A percentile compares a stretch with the other conserved stretches of the same genome.
phyloP scores from a whole-genome alignment of 2,797 vertebrate species.

The Onychomys torridus region DNA sequence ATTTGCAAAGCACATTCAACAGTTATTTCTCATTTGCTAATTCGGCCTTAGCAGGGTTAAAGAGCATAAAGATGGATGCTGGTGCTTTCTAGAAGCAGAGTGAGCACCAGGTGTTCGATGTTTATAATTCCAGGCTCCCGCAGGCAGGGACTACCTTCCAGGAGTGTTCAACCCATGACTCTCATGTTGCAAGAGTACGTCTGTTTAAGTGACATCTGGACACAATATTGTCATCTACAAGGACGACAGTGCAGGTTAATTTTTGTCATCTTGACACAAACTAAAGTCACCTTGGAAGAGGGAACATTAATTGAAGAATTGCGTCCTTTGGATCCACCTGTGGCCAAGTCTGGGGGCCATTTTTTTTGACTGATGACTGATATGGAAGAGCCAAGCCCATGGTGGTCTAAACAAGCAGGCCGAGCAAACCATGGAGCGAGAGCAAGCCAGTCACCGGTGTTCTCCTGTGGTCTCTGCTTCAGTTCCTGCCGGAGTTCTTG shows the following conservation, averaged over 20 bases:
- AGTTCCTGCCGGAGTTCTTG: not conserved
- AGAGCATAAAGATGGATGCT: not conserved
- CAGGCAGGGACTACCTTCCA: not conserved
- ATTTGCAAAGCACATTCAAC: not conserved
- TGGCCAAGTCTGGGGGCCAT: not conserved
- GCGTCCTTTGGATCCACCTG: not conserved
- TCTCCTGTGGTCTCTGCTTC: not conserved
- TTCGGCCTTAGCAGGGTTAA: not conserved
- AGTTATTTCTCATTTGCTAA: not conserved
- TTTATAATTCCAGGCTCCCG: not conserved
- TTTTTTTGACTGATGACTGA: not conserved
- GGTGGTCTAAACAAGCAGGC: not conserved
- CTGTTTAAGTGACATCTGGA: not conserved
- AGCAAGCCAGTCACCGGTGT: too few relatives aligned
- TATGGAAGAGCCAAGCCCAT: not conserved
- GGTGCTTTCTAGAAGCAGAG: not conserved
- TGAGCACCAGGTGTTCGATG: fast-evolving
- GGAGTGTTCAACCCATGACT: not conserved
- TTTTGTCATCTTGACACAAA: not conserved
- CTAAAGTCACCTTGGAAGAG: not conserved
- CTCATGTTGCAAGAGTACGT: not conserved
- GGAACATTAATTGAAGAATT: not conserved
- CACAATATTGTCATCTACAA: not conserved
- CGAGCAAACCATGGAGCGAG: not conserved
- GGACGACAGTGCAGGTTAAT: not conserved